These are phyloP conservation scores for Smutsia gigantea DNA, from an alignment of 2,797 vertebrate species.

Conservation along the genomic window DNA sequence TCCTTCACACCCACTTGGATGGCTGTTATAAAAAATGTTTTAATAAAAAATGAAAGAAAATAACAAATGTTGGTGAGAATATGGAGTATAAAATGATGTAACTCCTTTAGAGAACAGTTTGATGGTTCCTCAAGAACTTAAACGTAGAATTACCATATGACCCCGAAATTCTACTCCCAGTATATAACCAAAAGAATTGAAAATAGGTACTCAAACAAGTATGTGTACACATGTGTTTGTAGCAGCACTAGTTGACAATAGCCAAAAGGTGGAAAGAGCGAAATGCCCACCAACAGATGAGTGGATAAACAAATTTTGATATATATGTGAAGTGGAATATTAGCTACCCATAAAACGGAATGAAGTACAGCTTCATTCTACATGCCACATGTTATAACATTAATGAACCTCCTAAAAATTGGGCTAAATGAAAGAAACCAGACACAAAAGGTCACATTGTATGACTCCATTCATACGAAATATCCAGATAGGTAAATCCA, in stretches of 20 bases:
- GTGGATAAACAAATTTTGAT: neutral
- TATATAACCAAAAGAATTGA: neutral
- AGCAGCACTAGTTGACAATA: neutral
- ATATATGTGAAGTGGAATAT: neutral
- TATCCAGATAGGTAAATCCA: conserved; percentile 41
- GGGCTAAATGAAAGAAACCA: conserved; percentile 42
- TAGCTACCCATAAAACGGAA: conserved; percentile 1
- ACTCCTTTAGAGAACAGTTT: neutral
- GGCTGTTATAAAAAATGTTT: neutral
- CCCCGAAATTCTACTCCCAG: conserved; percentile 8
- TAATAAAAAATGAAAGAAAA: neutral
- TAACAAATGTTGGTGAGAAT: conserved; percentile 1
- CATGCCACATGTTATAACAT: neutral
- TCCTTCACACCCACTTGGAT: neutral
- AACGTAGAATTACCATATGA: conserved; percentile 24
- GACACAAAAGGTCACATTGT: conserved; percentile 22
- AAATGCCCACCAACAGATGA: neutral
- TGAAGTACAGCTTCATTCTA: neutral
- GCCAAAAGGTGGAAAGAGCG: neutral
- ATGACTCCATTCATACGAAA: conserved; percentile 23
- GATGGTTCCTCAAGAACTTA: neutral
- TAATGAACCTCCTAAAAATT: conserved; percentile 5
- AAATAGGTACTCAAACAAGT: conserved; percentile 25
- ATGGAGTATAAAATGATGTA: neutral
- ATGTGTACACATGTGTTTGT: neutral